Evolutionary conservation across 2,888 invertebrate genomes (phyloP).

Genomic region (Rapana venosa): DNA sequence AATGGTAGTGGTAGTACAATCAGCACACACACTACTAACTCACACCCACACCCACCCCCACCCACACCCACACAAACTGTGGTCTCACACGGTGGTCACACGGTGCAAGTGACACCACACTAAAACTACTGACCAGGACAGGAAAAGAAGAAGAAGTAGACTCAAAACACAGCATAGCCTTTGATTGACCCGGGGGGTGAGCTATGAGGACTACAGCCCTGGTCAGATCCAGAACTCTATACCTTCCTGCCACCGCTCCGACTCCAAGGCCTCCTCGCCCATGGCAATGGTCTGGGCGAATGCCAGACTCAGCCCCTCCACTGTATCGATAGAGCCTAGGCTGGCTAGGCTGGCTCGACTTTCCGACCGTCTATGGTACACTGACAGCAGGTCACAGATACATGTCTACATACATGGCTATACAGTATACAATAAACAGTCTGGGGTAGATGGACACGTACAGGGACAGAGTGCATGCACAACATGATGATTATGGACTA

Average conservation of each 20-base stretch:
- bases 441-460: not conserved
- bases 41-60: not conserved
- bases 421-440: too few relatives aligned
- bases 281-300: slow-evolving; percentile 70
- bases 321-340: slow-evolving; percentile 64
- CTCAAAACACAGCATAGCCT: too few relatives aligned
- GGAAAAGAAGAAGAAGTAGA: too few relatives aligned
- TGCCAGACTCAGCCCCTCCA: slow-evolving; percentile 69
- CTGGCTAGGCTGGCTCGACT: slow-evolving; percentile 60
- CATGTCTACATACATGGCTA: not conserved
- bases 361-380: slow-evolving; percentile 57
- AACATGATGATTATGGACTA: not conserved
- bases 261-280: slow-evolving; percentile 64
- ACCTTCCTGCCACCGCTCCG: slow-evolving; percentile 37
- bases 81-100: not conserved
- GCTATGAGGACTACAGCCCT: not conserved
- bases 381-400: slow-evolving; percentile 10
- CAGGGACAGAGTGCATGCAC: not conserved
- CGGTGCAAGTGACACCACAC: too few relatives aligned
- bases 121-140: too few relatives aligned
- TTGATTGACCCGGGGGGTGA: not conserved
- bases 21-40: not conserved
- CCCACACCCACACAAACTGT: too few relatives aligned
- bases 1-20: too few relatives aligned
- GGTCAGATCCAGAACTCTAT: not conserved